Conservation (phyloP, 2,113 vertebrate genomes). For the Crocuta crocuta region DNA sequence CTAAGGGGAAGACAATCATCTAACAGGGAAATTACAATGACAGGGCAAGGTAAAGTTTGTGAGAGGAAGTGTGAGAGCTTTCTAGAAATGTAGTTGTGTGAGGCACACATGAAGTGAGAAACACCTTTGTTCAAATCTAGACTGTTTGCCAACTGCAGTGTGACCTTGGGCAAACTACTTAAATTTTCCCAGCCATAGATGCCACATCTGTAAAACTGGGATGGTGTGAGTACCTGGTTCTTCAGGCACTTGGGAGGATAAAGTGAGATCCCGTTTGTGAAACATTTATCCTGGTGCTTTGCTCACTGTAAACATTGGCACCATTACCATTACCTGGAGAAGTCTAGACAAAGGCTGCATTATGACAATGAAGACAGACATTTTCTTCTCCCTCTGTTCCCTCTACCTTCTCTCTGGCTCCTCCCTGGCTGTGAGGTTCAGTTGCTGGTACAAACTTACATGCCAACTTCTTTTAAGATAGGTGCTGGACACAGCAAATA, state of each 20-base stretch:
- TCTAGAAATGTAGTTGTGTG: slow-evolving; percentile 35
- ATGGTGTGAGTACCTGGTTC: not conserved
- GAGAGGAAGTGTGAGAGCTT: not conserved
- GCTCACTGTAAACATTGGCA: not conserved
- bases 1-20: not conserved
- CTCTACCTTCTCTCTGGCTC: not conserved
- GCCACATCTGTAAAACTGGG: not conserved
- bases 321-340: not conserved
- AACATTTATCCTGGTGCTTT: not conserved
- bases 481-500: slow-evolving; percentile 97
- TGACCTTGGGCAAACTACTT: not conserved
- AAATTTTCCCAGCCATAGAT: not conserved
- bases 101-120: slow-evolving; percentile 18
- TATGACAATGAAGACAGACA: not conserved
- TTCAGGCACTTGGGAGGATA: not conserved
- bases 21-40: not conserved
- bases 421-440: not conserved
- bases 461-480: slow-evolving; percentile 95
- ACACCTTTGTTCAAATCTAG: not conserved
- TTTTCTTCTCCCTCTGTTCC: not conserved
- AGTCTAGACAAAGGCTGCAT: not conserved
- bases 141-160: not conserved
- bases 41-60: not conserved
- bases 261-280: not conserved
- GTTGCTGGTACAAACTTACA: slow-evolving; percentile 88